phyloP scores from a whole-genome alignment of 23 tunicate genomes.

The Halocynthia aurantium region DNA sequence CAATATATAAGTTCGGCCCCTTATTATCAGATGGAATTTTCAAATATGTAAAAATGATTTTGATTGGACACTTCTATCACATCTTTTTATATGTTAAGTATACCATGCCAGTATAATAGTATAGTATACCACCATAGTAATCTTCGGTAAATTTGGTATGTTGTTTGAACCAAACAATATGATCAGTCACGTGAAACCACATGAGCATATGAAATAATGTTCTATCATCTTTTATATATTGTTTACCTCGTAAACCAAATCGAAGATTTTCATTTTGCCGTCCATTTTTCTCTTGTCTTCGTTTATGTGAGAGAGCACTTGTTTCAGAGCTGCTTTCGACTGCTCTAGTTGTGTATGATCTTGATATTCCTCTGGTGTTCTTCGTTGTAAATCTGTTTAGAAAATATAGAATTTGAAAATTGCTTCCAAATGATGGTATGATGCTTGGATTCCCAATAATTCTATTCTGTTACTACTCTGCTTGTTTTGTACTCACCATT shows the following conservation, averaged over 20 bases:
- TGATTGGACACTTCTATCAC: too few species aligned
- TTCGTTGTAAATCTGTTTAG: constrained; percentile 46
- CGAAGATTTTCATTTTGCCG: constrained; percentile 83
- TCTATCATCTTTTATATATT: too few species aligned
- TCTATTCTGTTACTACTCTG: background rate
- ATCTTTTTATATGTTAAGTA: too few species aligned
- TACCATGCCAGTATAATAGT: too few species aligned
- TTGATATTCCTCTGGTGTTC: constrained; percentile 46
- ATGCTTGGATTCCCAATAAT: background rate
- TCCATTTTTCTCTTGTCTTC: constrained; percentile 91
- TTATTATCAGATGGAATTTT: too few species aligned
- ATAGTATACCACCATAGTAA: too few species aligned
- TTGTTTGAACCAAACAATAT: background rate
- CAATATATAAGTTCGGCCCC: too few species aligned
- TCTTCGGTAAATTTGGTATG: too few species aligned
- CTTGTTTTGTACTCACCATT: constrained; percentile 28
- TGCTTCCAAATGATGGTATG: background rate
- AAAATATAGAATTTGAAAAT: background rate
- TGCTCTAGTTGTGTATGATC: constrained; percentile 57
- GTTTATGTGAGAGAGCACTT: constrained; percentile 80
- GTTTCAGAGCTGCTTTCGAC: constrained; percentile 56
- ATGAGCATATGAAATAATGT: background rate
- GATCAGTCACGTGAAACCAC: background rate
- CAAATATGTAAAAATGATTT: too few species aligned
- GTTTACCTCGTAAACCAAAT: constrained; percentile 79